Evolutionary conservation across 2,113 vertebrate species (phyloP).

Genomic region (Atherinomorus stipes): DNA sequence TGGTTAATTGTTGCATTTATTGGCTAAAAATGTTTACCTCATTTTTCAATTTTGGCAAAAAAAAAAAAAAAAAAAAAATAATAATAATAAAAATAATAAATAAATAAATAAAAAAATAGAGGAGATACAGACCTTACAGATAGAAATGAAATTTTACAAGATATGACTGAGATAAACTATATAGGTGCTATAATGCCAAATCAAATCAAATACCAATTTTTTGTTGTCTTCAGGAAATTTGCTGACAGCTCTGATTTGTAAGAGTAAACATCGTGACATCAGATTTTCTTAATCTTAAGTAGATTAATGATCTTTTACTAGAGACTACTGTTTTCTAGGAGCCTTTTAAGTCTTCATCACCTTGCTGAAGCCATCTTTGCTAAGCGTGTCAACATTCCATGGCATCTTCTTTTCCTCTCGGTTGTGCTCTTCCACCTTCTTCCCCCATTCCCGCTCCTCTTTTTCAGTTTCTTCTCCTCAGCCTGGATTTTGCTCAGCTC

Average conservation of each 20-base stretch:
- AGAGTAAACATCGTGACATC: background rate
- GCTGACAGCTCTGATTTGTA: background rate
- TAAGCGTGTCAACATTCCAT: conserved; percentile 96
- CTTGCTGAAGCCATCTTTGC: conserved; percentile 97
- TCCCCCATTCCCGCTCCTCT: conserved; percentile 88
- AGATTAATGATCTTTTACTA: background rate
- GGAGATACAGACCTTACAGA: too few relatives aligned
- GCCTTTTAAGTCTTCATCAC: conserved; percentile 64
- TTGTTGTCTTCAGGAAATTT: background rate
- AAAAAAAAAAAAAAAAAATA: too few relatives aligned
- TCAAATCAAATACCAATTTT: background rate
- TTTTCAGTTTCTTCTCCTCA: conserved; percentile 89
- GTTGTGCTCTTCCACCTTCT: conserved; percentile 84
- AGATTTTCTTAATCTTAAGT: background rate
- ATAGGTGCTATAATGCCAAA: too few relatives aligned
- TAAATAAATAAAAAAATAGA: too few relatives aligned
- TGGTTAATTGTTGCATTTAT: too few relatives aligned
- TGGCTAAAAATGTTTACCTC: too few relatives aligned
- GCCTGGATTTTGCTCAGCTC: conserved; percentile 84
- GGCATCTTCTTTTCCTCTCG: conserved; percentile 94
- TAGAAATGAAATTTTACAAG: too few relatives aligned
- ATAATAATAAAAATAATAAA: too few relatives aligned
- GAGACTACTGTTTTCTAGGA: too few relatives aligned
- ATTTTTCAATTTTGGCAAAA: too few relatives aligned
- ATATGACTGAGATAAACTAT: too few relatives aligned